These are phyloP conservation scores for Tympanoctomys barrerae DNA, from an alignment of 2,797 vertebrate species.

Conservation along the genomic window DNA sequence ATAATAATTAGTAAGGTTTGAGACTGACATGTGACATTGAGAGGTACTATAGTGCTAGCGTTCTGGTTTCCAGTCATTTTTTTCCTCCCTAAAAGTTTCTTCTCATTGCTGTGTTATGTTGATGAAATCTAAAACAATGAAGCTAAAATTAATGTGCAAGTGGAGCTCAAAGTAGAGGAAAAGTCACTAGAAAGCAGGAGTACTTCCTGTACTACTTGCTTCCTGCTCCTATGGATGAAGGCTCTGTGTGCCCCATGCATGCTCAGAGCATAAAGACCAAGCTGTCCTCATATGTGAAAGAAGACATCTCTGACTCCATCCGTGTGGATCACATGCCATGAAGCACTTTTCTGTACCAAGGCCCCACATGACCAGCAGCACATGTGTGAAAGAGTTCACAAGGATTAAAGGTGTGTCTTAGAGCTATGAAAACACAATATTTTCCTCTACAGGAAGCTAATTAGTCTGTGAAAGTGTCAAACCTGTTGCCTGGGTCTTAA, in stretches of 20 bases:
- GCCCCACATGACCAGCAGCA: neutral
- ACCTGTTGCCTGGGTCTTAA: conserved; percentile 70
- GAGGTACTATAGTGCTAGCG: conserved; percentile 54
- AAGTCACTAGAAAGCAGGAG: neutral
- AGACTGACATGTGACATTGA: neutral
- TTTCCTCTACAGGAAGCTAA: conserved; percentile 73
- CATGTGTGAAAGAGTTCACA: conserved; percentile 29
- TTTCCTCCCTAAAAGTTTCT: neutral
- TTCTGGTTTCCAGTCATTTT: conserved; percentile 66
- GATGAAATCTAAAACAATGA: conserved; percentile 47
- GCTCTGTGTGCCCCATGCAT: neutral
- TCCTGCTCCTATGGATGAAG: neutral
- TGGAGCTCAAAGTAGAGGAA: conserved; percentile 40
- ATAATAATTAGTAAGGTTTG: conserved; percentile 60
- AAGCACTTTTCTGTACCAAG: neutral
- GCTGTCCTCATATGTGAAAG: neutral
- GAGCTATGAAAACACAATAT: neutral
- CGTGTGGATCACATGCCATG: neutral
- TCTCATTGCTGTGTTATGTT: conserved; percentile 75
- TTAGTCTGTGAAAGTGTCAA: conserved; percentile 65
- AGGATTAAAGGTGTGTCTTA: conserved; percentile 3
- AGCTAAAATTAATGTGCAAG: conserved; percentile 54
- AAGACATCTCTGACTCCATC: neutral
- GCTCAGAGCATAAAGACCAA: neutral
- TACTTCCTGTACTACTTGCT: neutral